Conservation (phyloP, 2,113 vertebrate species). For the Glaucomys volans region DNA sequence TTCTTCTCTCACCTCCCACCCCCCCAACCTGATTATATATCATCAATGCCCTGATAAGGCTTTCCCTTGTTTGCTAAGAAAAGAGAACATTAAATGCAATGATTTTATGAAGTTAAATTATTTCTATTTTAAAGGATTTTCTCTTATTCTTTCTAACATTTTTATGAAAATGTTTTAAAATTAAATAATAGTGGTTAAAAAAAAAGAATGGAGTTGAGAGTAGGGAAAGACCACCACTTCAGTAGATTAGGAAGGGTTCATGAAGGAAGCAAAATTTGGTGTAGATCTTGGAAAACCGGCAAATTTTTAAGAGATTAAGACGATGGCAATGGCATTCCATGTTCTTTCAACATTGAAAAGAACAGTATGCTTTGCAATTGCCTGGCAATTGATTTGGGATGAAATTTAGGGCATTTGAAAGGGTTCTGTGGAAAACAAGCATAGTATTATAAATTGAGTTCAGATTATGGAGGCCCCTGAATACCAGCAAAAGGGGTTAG, state of each 20-base stretch:
- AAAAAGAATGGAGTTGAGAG: neutral
- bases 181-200: neutral
- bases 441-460: neutral
- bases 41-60: neutral
- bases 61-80: neutral
- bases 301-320: too few relatives aligned
- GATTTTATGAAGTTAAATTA: constrained; percentile 7
- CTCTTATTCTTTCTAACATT: neutral
- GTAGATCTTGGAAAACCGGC: neutral
- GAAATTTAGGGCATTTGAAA: neutral
- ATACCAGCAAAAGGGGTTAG: neutral
- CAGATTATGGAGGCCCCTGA: neutral
- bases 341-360: neutral
- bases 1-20: too few relatives aligned
- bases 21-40: too few relatives aligned
- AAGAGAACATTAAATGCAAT: neutral
- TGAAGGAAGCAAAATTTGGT: neutral
- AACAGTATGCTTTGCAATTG: neutral
- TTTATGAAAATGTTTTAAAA: neutral
- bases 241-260: neutral
- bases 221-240: neutral
- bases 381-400: neutral
- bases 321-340: too few relatives aligned
- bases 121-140: neutral
- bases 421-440: neutral